A percentile compares a stretch with the other conserved stretches of the same genome.
phyloP scores from a whole-genome alignment of 2,888 invertebrate species.

The Pheosia gnoma region DNA sequence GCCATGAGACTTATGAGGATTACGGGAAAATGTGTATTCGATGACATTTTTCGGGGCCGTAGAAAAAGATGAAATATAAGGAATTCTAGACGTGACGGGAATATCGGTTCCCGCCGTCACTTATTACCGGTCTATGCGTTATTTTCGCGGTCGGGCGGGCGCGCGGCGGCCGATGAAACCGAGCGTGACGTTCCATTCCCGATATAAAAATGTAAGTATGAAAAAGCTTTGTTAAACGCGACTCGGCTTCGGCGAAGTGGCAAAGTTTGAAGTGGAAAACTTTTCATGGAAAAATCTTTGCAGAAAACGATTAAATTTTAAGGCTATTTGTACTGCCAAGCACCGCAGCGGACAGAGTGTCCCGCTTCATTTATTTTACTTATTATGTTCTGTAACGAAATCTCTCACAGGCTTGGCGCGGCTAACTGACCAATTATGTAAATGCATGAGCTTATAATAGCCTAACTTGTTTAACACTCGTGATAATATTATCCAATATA shows the following conservation, averaged over 20 bases:
- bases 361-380: slow-evolving; percentile 49
- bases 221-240: slow-evolving; percentile 83
- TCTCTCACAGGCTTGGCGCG: slow-evolving; percentile 27
- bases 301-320: slow-evolving; percentile 81
- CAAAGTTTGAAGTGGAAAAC: slow-evolving; percentile 84
- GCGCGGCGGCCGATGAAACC: slow-evolving; percentile 72
- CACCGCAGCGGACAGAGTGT: slow-evolving; percentile 55
- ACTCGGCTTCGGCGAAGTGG: slow-evolving; percentile 80
- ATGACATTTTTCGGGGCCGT: slow-evolving; percentile 83
- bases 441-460: slow-evolving; percentile 34
- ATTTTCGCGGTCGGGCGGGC: slow-evolving; percentile 78
- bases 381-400: slow-evolving; percentile 42
- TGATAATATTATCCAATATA: slow-evolving; percentile 56
- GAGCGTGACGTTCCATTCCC: slow-evolving; percentile 81
- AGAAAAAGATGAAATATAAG: slow-evolving; percentile 84
- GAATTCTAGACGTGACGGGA: slow-evolving; percentile 82
- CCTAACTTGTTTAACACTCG: slow-evolving; percentile 50
- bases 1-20: slow-evolving; percentile 82
- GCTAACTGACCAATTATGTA: slow-evolving; percentile 38
- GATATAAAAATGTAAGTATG: slow-evolving; percentile 83
- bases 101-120: slow-evolving; percentile 73
- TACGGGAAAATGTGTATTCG: slow-evolving; percentile 84
- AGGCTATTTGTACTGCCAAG: slow-evolving; percentile 76
- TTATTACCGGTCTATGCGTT: slow-evolving; percentile 81
- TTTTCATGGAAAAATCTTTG: slow-evolving; percentile 81